Conservation (phyloP, 2,888 invertebrate species). For the Corbicula japonica region DNA sequence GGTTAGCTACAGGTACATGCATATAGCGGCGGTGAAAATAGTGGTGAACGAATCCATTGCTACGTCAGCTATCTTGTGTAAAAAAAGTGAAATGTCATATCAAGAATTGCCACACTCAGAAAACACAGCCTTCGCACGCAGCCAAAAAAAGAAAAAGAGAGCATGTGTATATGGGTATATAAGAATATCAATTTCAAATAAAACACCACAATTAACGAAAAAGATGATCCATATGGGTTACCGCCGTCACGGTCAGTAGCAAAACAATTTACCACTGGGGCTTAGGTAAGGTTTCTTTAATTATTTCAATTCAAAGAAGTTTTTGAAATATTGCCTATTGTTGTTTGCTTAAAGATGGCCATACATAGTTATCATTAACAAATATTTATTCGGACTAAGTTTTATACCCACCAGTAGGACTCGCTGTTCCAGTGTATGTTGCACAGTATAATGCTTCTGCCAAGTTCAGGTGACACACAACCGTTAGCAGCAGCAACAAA, state of each 20-base stretch:
- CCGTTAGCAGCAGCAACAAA: too few species aligned
- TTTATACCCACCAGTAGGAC: constrained; percentile 21
- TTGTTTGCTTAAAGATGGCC: background rate
- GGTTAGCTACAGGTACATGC: too few species aligned
- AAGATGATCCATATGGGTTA: background rate
- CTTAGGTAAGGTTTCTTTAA: too few species aligned
- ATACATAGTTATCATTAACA: too few species aligned
- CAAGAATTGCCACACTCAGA: background rate
- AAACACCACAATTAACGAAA: too few species aligned
- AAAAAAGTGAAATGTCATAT: background rate
- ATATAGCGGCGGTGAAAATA: too few species aligned
- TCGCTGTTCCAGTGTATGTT: constrained; percentile 10
- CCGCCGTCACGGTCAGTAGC: background rate
- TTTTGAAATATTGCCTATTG: too few species aligned
- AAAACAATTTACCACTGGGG: background rate
- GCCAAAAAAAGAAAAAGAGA: accelerated
- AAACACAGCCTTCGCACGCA: background rate
- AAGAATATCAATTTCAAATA: too few species aligned
- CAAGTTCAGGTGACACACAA: too few species aligned
- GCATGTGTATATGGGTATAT: too few species aligned
- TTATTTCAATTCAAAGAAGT: background rate
- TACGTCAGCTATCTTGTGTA: background rate
- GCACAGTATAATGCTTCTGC: constrained; percentile 22
- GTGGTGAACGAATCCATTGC: background rate
- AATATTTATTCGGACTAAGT: background rate